Evolutionary conservation across 2,888 invertebrate genomes (phyloP).

Genomic region (Calameuta idolon): DNA sequence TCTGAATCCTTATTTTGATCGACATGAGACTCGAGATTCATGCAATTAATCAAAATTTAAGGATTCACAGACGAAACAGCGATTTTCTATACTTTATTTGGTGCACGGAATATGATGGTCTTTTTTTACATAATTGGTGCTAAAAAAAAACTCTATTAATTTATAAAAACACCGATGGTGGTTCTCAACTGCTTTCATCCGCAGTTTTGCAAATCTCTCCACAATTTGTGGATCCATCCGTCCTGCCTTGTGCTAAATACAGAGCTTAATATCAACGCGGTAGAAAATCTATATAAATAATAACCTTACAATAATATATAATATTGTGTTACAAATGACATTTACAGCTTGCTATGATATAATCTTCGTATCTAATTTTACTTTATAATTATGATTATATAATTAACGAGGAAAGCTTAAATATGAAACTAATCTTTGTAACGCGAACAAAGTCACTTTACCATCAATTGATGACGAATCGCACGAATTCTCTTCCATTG

Average conservation of each 20-base stretch:
- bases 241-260: not conserved
- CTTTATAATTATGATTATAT: too few relatives aligned
- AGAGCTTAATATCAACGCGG: conserved; percentile 2
- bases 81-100: not conserved
- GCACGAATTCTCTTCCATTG: too few relatives aligned
- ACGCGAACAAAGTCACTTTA: too few relatives aligned
- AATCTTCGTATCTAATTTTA: not conserved
- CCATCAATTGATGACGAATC: too few relatives aligned
- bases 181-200: not conserved
- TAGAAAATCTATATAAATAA: conserved; percentile 2
- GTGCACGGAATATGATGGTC: not conserved
- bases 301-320: not conserved
- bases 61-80: not conserved
- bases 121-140: not conserved
- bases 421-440: too few relatives aligned
- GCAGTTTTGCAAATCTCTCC: not conserved
- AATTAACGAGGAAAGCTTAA: too few relatives aligned
- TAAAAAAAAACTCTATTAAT: not conserved
- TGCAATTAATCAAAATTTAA: not conserved
- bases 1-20: not conserved
- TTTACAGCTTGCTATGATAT: not conserved
- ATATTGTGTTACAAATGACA: not conserved
- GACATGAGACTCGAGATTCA: not conserved
- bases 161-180: not conserved
- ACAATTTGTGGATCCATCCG: not conserved